A percentile compares a stretch with the other conserved stretches of the same genome.
These are phyloP conservation scores for Monodelphis domestica DNA, from an alignment of 2,797 vertebrate genomes.

Conservation along the genomic window DNA sequence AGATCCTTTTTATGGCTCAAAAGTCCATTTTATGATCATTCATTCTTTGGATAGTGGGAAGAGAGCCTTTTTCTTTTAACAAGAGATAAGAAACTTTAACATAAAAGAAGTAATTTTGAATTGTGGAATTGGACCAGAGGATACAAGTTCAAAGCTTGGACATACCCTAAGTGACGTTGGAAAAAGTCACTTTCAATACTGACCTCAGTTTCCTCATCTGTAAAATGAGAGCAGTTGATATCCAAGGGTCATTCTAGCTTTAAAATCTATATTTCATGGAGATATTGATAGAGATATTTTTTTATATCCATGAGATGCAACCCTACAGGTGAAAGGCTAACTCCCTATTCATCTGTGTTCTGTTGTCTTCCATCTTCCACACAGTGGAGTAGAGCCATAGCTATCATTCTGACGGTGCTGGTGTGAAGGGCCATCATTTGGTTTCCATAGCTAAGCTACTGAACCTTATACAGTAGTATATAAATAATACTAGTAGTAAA, in stretches of 20 bases:
- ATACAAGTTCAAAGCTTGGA: not conserved
- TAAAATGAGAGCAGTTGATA: not conserved
- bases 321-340: slow-evolving; percentile 8
- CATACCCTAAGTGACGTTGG: not conserved
- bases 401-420: not conserved
- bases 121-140: slow-evolving; percentile 41
- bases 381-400: slow-evolving; percentile 5
- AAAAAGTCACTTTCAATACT: not conserved
- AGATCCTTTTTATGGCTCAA: not conserved
- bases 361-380: not conserved
- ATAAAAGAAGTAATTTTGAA: slow-evolving; percentile 43
- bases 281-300: not conserved
- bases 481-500: not conserved
- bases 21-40: not conserved
- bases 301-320: slow-evolving; percentile 19
- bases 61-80: slow-evolving; percentile 51
- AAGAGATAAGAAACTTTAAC: not conserved
- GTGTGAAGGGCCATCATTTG: not conserved
- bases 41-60: not conserved
- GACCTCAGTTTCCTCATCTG: not conserved
- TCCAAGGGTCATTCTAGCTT: not conserved
- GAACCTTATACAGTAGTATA: not conserved
- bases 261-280: not conserved
- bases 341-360: not conserved
- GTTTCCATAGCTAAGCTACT: not conserved